phyloP scores from a whole-genome alignment of 2,113 vertebrate species.

The Enhydra lutris region DNA sequence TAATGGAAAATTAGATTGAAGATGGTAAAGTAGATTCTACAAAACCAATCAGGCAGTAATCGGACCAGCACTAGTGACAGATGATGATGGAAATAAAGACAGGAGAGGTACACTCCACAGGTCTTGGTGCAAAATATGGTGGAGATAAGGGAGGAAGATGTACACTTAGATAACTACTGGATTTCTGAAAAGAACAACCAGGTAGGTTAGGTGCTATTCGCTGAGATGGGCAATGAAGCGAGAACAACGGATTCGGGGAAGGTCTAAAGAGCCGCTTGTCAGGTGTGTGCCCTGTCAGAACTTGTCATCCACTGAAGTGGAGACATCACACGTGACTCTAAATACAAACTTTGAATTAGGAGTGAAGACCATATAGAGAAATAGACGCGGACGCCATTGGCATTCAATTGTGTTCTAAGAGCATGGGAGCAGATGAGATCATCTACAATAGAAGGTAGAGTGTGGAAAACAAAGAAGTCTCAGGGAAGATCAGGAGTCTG shows the following conservation, averaged over 20 bases:
- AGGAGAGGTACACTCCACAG: not conserved
- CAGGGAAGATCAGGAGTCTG: not conserved
- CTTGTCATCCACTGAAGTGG: too few species aligned
- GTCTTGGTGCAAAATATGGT: not conserved
- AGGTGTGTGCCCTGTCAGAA: too few species aligned
- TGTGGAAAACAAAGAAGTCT: not conserved
- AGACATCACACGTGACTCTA: fast-evolving
- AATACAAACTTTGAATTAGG: too few species aligned
- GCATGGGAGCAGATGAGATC: not conserved
- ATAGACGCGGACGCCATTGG: not conserved
- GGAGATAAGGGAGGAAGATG: not conserved
- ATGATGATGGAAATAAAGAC: not conserved
- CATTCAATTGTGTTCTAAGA: not conserved
- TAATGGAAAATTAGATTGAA: not conserved
- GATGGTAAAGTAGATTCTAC: not conserved
- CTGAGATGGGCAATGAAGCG: too few species aligned
- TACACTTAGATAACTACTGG: not conserved
- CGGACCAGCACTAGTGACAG: not conserved
- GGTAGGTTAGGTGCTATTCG: not conserved
- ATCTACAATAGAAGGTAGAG: too few species aligned
- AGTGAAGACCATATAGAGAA: not conserved
- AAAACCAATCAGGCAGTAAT: not conserved
- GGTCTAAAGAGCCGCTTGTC: fast-evolving
- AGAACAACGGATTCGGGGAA: not conserved
- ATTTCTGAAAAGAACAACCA: not conserved